Conservation (phyloP, 2,888 invertebrate species). For the Hartigia nigra region DNA sequence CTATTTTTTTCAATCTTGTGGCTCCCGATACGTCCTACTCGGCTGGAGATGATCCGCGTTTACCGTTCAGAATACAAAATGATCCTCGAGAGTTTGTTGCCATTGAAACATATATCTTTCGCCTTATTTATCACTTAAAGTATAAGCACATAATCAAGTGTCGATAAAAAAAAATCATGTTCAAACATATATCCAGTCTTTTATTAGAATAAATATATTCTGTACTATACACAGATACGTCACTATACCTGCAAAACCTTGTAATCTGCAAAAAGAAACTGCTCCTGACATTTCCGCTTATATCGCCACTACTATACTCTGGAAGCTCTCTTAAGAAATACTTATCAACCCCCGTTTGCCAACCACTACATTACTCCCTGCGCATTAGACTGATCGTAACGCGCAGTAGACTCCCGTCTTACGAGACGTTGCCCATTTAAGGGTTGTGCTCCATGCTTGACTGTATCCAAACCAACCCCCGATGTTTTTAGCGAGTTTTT, state of each 20-base stretch:
- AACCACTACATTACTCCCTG: not conserved
- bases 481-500: not conserved
- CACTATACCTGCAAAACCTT: not conserved
- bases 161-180: not conserved
- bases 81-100: not conserved
- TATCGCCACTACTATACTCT: not conserved
- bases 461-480: not conserved
- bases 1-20: slow-evolving; percentile 29
- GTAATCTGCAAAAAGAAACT: not conserved
- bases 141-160: not conserved
- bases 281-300: not conserved
- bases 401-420: not conserved
- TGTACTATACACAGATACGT: not conserved
- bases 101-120: not conserved
- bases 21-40: slow-evolving; percentile 25
- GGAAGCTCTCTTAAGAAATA: not conserved
- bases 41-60: slow-evolving; percentile 31
- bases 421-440: not conserved
- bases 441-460: not conserved
- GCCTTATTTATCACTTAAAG: not conserved
- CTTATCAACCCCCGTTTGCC: not conserved
- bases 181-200: not conserved
- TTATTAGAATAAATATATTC: not conserved
- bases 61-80: slow-evolving; percentile 34
- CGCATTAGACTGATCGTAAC: not conserved